phyloP scores from a whole-genome alignment of 2,888 invertebrate genomes.

The Tuberolachnus salignus region DNA sequence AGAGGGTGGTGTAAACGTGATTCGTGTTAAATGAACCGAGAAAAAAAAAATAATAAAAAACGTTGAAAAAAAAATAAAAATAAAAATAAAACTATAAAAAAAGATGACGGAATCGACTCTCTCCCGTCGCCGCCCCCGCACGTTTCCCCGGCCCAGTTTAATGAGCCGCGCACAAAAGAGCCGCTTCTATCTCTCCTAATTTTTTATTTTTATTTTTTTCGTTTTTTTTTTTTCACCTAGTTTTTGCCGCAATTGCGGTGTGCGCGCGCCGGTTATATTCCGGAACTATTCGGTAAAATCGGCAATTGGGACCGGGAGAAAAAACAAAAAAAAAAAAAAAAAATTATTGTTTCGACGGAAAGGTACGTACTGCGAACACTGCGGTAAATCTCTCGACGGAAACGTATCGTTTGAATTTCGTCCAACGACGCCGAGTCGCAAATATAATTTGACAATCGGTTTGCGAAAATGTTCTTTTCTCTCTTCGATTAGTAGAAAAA shows the following conservation, averaged over 20 bases:
- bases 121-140: too few species aligned
- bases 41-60: constrained; percentile 42
- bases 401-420: too few species aligned
- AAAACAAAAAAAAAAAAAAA: too few species aligned
- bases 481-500: too few species aligned
- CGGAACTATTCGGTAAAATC: neutral
- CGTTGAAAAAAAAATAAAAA: constrained; percentile 28
- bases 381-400: too few species aligned
- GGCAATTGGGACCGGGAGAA: neutral
- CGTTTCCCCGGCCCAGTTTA: constrained; percentile 20
- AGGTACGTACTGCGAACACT: too few species aligned
- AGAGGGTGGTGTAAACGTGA: constrained; percentile 35
- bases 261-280: neutral
- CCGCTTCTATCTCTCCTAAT: neutral
- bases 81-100: constrained; percentile 23
- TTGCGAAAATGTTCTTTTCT: too few species aligned
- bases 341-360: too few species aligned
- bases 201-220: too few species aligned
- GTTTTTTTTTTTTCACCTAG: neutral
- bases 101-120: constrained; percentile 21
- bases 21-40: constrained; percentile 42
- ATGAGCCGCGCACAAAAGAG: constrained; percentile 43
- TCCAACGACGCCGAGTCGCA: too few species aligned
- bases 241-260: neutral
- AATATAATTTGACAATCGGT: too few species aligned